Evolutionary conservation across 2,888 invertebrate genomes (phyloP), one percentile per base, ranked within the genome.

Genomic region (Adela reaumurella): DNA sequence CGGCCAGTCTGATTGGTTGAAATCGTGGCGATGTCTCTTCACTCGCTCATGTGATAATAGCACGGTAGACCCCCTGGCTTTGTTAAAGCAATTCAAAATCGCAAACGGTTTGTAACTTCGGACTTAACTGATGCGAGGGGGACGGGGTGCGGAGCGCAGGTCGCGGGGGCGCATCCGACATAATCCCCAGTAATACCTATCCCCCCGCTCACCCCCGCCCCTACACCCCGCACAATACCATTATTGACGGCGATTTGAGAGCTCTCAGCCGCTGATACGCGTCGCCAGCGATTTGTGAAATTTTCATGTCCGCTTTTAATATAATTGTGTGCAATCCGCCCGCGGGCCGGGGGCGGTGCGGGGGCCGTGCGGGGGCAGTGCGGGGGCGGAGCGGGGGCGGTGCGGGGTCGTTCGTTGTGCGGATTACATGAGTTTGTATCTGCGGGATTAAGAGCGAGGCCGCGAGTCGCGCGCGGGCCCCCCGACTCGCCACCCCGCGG

Each of bases 271-370:
- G n/a, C n/a, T n/a, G n/a, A 35, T 35, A 14, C 35, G n/a, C 62
- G 68, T 63, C 56, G 58, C 56, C 60, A 62, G 46, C 48, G 68
- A 67, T 70, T 67, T 65, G 62, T 62, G 58, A 69, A 62, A 68
- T 69, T 49, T 72, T 70, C 70, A 70, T 67, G 74, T 73, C 70
- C 67, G 72, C 74, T 71, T 70, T 74, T 70, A 73, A 71, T 74
- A 74, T 76, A 74, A 74, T 74, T 74, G 74, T 72, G 62, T 64
- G 64, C 63, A 68, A 71, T 72, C 71, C 72, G 72, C 71, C 74
- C 68, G 24, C 6, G 11, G 11, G 35, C 6, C 35, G 35, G 11
- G 3, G 35, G 35, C 35, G 35, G 11, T 3, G 35, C 6, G 11
- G 3, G 11, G 11, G 35, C 6, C 35, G 35, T 3, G 11, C 11